These are phyloP conservation scores for Clarias fuscus DNA, from an alignment of 2,797 vertebrate genomes.

Conservation along the genomic window DNA sequence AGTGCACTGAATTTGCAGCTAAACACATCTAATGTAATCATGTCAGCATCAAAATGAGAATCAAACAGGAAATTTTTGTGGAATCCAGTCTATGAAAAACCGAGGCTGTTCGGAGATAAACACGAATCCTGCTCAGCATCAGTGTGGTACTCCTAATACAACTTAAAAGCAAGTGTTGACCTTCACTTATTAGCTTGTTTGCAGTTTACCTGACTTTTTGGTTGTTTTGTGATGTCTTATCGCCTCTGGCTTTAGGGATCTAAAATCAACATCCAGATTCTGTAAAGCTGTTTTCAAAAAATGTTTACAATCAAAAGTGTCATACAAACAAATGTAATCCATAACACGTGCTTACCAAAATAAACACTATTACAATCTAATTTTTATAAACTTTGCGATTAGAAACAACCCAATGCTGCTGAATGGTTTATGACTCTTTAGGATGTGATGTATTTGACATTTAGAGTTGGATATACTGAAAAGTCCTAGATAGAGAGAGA, in stretches of 20 bases:
- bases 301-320: background rate
- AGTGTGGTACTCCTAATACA: background rate
- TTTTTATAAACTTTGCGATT: background rate
- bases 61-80: background rate
- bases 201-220: background rate
- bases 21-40: background rate
- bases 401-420: background rate
- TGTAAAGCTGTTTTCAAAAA: background rate
- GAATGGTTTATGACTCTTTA: background rate
- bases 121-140: background rate
- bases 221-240: background rate
- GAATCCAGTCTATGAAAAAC: background rate
- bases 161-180: background rate
- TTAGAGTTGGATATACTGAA: slow-evolving; percentile 45
- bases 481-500: slow-evolving; percentile 38
- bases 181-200: background rate
- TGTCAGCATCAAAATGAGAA: background rate
- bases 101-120: background rate
- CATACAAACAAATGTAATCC: background rate
- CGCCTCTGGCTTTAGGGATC: background rate
- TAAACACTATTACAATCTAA: background rate
- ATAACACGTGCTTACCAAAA: background rate
- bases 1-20: background rate
- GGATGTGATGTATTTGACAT: slow-evolving; percentile 46
- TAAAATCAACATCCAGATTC: background rate